A percentile compares a stretch with the other conserved stretches of the same genome.
phyloP scores from a whole-genome alignment of 1,140 invertebrate species.

The Drosophila athabasca region DNA sequence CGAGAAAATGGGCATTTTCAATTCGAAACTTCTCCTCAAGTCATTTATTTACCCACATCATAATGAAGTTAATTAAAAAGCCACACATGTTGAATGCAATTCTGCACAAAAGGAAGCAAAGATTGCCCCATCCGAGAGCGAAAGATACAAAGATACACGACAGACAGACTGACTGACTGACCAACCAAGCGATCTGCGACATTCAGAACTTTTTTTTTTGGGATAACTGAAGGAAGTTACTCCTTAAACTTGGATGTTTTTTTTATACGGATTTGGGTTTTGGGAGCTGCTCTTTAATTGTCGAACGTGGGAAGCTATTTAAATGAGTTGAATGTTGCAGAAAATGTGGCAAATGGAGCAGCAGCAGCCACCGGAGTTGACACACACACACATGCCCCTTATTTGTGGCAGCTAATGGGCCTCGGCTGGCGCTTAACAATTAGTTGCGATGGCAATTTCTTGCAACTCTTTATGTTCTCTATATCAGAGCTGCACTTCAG shows the following conservation, averaged over 20 bases:
- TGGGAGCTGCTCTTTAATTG: slow-evolving; percentile 66
- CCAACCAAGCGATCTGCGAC: slow-evolving; percentile 42
- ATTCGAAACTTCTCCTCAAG: slow-evolving; percentile 9
- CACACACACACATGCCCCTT: slow-evolving; percentile 36
- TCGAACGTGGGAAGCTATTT: slow-evolving; percentile 76
- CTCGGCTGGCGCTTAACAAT: slow-evolving; percentile 71
- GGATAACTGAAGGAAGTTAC: slow-evolving; percentile 26
- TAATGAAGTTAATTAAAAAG: slow-evolving; percentile 79
- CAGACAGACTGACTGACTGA: too few relatives aligned
- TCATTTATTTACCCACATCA: slow-evolving; percentile 58
- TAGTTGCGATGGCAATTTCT: slow-evolving; percentile 65
- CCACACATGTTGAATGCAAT: slow-evolving; percentile 73
- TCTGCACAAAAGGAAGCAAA: slow-evolving; percentile 47
- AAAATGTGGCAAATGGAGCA: slow-evolving; percentile 44
- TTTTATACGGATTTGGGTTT: slow-evolving; percentile 16
- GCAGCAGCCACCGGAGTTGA: slow-evolving; percentile 33
- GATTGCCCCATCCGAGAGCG: slow-evolving; percentile 12
- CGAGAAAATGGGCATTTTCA: too few relatives aligned
- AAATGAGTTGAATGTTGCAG: slow-evolving; percentile 54
- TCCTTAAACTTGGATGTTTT: neutral
- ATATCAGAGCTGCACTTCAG: neutral
- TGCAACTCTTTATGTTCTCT: slow-evolving; percentile 40
- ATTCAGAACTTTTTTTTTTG: slow-evolving; percentile 17
- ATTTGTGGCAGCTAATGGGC: slow-evolving; percentile 60
- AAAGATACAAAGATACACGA: slow-evolving; percentile 51